Percentiles rank a stretch among this genome's conserved stretches.
Evolutionary conservation across 1,140 invertebrate genomes (phyloP).

Genomic region (Eumaeus atala): DNA sequence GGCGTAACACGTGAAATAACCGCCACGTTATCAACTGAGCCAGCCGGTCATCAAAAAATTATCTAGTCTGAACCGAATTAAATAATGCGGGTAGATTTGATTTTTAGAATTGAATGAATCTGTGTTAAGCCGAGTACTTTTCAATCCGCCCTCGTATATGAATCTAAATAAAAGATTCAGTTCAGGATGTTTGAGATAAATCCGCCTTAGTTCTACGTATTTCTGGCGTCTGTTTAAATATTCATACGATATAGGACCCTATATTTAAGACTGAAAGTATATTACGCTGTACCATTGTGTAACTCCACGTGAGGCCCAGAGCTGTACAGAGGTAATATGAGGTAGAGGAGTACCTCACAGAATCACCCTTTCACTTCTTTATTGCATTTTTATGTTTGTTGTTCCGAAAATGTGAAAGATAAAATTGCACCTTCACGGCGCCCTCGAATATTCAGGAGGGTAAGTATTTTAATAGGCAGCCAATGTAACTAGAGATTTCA

Average conservation of each 20-base stretch:
- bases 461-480: not conserved
- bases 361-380: slow-evolving; percentile 4
- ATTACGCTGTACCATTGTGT: not conserved
- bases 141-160: too few species aligned
- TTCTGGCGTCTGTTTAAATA: too few species aligned
- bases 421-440: not conserved
- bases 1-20: too few species aligned
- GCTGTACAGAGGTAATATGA: not conserved
- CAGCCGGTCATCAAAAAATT: too few species aligned
- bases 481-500: not conserved
- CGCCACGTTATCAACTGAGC: too few species aligned
- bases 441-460: not conserved
- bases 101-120: too few species aligned
- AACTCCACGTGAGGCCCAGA: not conserved
- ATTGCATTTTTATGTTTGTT: slow-evolving; percentile 9
- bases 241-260: not conserved
- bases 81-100: too few species aligned
- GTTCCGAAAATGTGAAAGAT: slow-evolving; percentile 1
- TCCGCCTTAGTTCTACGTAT: too few species aligned
- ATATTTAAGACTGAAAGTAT: not conserved
- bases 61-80: too few species aligned
- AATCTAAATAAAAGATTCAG: too few species aligned
- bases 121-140: too few species aligned
- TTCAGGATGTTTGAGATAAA: too few species aligned
- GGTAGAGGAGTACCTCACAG: not conserved